Conservation (phyloP, 2,797 vertebrate genomes). For the Mycteria americana region DNA sequence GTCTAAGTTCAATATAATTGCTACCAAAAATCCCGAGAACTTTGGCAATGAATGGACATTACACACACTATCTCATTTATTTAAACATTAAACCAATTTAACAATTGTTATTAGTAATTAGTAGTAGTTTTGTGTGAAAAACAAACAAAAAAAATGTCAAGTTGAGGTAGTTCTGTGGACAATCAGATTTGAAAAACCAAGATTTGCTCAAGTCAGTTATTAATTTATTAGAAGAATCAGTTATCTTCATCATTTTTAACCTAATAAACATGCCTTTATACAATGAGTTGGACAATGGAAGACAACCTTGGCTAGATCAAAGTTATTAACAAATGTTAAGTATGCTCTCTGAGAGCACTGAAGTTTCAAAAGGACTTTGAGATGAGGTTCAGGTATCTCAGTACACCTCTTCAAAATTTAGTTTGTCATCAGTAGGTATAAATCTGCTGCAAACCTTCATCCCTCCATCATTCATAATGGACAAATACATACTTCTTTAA, state of each 20-base stretch:
- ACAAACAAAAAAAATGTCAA: neutral
- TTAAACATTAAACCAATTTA: neutral
- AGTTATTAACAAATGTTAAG: neutral
- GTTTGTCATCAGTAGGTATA: neutral
- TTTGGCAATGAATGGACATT: neutral
- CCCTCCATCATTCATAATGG: neutral
- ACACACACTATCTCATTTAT: neutral
- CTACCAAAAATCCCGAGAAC: neutral
- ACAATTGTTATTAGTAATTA: neutral
- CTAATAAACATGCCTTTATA: neutral
- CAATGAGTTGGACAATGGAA: neutral
- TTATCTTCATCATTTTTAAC: neutral
- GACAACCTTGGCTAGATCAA: neutral
- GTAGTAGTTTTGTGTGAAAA: neutral
- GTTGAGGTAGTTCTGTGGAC: neutral
- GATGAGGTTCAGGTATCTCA: neutral
- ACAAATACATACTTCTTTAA: neutral
- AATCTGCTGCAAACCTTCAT: neutral
- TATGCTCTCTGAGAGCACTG: neutral
- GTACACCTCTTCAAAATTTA: neutral
- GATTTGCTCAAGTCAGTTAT: neutral
- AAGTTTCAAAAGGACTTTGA: neutral
- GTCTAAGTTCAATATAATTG: neutral
- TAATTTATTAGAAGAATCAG: neutral
- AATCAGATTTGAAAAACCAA: neutral